phyloP scores from a whole-genome alignment of 2,888 invertebrate genomes.

The Ochlodes sylvanus region DNA sequence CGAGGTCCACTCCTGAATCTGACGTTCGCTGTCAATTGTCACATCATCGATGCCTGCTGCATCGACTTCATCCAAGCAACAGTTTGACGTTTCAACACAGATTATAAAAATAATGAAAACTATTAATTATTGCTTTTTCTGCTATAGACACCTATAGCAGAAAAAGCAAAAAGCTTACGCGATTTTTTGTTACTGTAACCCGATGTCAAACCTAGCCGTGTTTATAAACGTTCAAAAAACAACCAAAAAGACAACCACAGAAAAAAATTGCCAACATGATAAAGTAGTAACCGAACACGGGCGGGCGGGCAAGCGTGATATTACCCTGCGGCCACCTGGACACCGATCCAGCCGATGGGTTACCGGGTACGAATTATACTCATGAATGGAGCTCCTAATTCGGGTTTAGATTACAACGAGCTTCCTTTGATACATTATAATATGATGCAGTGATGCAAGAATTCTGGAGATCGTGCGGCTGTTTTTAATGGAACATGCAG shows the following conservation, averaged over 20 bases:
- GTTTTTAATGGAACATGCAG: too few species aligned
- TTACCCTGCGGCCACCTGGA: slow-evolving; percentile 27
- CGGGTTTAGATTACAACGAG: slow-evolving; percentile 29
- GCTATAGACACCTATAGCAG: too few species aligned
- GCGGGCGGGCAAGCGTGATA: slow-evolving; percentile 18
- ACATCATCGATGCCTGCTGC: too few species aligned
- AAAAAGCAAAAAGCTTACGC: too few species aligned
- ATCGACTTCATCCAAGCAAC: too few species aligned
- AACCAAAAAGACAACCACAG: not conserved
- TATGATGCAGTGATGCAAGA: slow-evolving; percentile 21
- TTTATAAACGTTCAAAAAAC: slow-evolving; percentile 1
- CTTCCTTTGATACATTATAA: slow-evolving; percentile 30
- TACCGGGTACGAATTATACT: slow-evolving; percentile 29
- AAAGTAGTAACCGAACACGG: slow-evolving; percentile 16
- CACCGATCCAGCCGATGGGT: slow-evolving; percentile 22
- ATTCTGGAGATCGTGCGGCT: slow-evolving; percentile 5
- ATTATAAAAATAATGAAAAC: too few species aligned
- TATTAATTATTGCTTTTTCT: too few species aligned
- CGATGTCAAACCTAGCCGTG: not conserved
- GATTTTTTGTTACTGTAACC: too few species aligned
- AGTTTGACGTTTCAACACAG: too few species aligned
- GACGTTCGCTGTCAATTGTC: too few species aligned
- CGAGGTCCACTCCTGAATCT: too few species aligned
- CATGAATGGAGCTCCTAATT: slow-evolving; percentile 28
- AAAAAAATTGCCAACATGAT: slow-evolving; percentile 18